Base-by-base conservation (phyloP, 1,140 invertebrate species). In the Theocolax elegans region DNA sequence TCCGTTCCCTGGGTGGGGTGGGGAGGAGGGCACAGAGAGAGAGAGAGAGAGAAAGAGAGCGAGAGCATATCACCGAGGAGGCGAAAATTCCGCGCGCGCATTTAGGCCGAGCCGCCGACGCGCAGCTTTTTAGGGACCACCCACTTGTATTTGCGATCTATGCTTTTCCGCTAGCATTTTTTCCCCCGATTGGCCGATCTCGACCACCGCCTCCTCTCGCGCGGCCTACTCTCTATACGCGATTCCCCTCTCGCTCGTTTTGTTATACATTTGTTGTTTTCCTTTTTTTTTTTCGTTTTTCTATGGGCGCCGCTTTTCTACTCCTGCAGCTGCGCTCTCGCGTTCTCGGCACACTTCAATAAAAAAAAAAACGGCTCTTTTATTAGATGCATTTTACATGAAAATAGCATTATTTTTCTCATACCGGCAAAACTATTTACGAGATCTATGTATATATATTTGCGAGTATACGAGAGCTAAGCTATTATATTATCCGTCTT, bases 71-170 rank as follows among this genome's bases (percentile, higher is more conserved):
- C 58, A 71, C n/a, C n/a, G n/a, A n/a, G 76, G 59, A 53, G 67
- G 72, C 72, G 73, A 69, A 73, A 77, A 79, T 76, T 76, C 75
- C 75, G 72, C 74, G 71, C 77, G 74, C 75, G 75, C 73, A 76
- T 78, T 77, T 78, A 77, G 68, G 74, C 76, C 76, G 76, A 74
- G 67, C 54, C 72, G 62, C 62, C 3, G 2, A 23, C 71, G 78
- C 78, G 78, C 78, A 78, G 79, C 76, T 77, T 79, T 78, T 79
- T 75, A 64, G 79, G 79, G 72, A 76, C 79, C 78, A 79, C 78
- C 78, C 78, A 71, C 62, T 75, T 72, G 67, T 74, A 66, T 64
- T 69, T 74, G 75, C 44, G 54, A 58, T 56, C 42, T 27, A 44
- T 19, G 54, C 59, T 62, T 63, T 69, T 63, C 15, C 17, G 21